Conservation (phyloP, 2,797 vertebrate species). For the Falco cherrug region DNA sequence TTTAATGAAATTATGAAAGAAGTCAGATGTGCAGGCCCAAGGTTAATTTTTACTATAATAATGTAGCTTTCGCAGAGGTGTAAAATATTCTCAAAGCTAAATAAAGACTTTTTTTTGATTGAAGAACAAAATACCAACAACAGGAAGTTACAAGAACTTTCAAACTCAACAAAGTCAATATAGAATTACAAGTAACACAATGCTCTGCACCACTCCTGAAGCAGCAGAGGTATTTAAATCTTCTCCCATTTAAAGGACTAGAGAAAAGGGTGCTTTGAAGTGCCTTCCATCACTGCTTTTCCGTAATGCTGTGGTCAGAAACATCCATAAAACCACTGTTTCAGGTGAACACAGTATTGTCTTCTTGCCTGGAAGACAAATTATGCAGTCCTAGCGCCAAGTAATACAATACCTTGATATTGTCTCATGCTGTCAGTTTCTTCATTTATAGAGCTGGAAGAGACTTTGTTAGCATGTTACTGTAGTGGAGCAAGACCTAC, state of each 20-base stretch:
- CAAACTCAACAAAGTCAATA: background rate
- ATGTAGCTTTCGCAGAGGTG: background rate
- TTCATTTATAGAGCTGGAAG: background rate
- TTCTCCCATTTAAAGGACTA: background rate
- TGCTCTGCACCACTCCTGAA: background rate
- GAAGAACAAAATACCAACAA: background rate
- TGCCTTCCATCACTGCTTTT: background rate
- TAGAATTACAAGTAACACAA: background rate
- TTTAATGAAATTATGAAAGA: background rate
- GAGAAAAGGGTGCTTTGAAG: background rate
- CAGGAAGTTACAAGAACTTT: background rate
- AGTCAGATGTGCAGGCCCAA: background rate
- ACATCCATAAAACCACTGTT: background rate
- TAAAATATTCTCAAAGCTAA: background rate
- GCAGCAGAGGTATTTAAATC: background rate
- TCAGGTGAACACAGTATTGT: background rate
- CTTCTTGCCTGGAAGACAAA: slow-evolving; percentile 10
- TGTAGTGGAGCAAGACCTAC: background rate
- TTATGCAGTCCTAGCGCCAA: background rate
- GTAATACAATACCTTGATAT: background rate
- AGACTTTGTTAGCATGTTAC: background rate
- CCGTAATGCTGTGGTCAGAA: background rate
- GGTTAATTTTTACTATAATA: background rate
- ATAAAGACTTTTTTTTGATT: background rate
- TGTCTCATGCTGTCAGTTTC: background rate